phyloP scores from a whole-genome alignment of 2,797 vertebrate genomes.

The Paramormyrops hopkinsi region DNA sequence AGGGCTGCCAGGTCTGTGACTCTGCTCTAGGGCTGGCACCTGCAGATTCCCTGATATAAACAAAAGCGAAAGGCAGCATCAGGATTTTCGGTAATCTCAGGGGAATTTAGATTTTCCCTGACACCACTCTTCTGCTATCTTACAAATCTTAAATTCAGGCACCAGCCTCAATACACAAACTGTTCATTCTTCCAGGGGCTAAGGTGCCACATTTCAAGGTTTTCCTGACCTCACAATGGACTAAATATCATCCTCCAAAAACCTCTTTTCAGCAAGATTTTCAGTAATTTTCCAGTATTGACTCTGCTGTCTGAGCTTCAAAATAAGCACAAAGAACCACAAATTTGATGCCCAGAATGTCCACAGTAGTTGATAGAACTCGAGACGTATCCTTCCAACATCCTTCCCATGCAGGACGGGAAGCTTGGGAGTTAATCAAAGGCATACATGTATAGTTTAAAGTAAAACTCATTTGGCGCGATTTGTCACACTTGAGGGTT shows the following conservation, averaged over 20 bases:
- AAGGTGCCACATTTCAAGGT: constrained; percentile 33
- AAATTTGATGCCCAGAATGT: constrained; percentile 35
- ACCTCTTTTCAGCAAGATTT: constrained; percentile 32
- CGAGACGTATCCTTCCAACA: background rate
- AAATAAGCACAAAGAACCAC: constrained; percentile 13
- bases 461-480: background rate
- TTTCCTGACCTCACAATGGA: constrained; percentile 23
- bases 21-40: constrained; percentile 40
- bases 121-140: constrained; percentile 20
- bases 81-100: background rate
- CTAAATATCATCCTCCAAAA: constrained; percentile 21
- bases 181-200: background rate
- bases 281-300: constrained; percentile 29
- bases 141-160: constrained; percentile 38
- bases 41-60: constrained; percentile 43
- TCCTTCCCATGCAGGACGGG: background rate
- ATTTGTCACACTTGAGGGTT: background rate
- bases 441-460: background rate
- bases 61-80: constrained; percentile 49
- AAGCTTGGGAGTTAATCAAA: background rate
- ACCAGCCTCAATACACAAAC: constrained; percentile 6
- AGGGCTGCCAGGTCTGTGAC: constrained; percentile 50
- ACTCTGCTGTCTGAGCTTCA: constrained; percentile 39
- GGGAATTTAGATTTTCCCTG: constrained; percentile 28
- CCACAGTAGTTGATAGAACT: background rate